phyloP scores from a whole-genome alignment of 2,888 invertebrate species.

The Tortrix viridana region DNA sequence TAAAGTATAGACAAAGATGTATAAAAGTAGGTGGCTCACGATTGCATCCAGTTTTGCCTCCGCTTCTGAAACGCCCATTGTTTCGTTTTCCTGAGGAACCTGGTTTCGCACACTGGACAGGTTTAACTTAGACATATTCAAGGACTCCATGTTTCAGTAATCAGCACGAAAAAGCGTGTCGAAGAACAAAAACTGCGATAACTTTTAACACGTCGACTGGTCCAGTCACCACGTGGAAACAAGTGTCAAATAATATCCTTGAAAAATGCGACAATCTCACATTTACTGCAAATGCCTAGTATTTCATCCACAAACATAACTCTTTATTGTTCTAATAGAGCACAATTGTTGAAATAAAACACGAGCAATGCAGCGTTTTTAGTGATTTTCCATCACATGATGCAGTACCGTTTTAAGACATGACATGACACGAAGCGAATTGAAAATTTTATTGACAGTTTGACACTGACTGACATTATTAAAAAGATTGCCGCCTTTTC shows the following conservation, averaged over 20 bases:
- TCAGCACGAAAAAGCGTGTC: slow-evolving; percentile 51
- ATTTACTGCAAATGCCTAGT: slow-evolving; percentile 45
- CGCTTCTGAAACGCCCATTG: slow-evolving; percentile 55
- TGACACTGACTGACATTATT: slow-evolving; percentile 20
- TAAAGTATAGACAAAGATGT: background rate
- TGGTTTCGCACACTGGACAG: slow-evolving; percentile 69
- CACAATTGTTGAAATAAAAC: slow-evolving; percentile 41
- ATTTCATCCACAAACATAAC: slow-evolving; percentile 49
- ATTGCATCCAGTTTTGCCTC: slow-evolving; percentile 62
- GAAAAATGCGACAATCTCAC: slow-evolving; percentile 49
- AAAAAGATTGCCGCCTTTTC: slow-evolving; percentile 1
- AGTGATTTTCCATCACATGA: slow-evolving; percentile 53
- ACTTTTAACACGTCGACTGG: slow-evolving; percentile 76
- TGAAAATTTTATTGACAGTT: too few species aligned
- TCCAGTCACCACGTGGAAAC: slow-evolving; percentile 78
- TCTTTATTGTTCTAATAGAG: slow-evolving; percentile 47
- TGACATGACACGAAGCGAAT: slow-evolving; percentile 42
- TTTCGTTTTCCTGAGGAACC: slow-evolving; percentile 55
- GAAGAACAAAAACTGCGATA: slow-evolving; percentile 49
- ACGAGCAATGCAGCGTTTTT: slow-evolving; percentile 41
- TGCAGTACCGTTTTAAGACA: slow-evolving; percentile 41
- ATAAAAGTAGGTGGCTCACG: slow-evolving; percentile 53
- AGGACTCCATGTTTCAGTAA: slow-evolving; percentile 67
- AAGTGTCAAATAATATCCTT: slow-evolving; percentile 67
- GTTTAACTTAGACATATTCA: slow-evolving; percentile 76